Evolutionary conservation across 2,888 invertebrate genomes (phyloP).

Genomic region (Xylota sylvarum): DNA sequence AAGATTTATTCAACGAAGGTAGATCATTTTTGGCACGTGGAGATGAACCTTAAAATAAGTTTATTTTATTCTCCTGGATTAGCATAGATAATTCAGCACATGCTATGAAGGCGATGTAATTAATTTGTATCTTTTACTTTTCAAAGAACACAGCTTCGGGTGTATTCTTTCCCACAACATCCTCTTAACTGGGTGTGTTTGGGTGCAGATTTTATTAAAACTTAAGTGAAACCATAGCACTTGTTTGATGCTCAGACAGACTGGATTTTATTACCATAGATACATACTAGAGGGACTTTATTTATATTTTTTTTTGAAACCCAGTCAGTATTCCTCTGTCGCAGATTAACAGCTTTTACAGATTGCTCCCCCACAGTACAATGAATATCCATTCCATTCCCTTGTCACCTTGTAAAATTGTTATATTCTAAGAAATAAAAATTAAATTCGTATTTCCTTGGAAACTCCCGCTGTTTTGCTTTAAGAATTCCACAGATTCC

Average conservation of each 20-base stretch:
- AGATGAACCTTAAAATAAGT: neutral
- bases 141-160: neutral
- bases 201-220: too few relatives aligned
- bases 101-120: neutral
- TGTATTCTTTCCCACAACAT: too few relatives aligned
- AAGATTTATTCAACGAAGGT: neutral
- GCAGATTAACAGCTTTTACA: neutral
- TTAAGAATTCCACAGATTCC: constrained; percentile 6
- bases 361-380: neutral
- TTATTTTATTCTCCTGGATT: constrained; percentile 2
- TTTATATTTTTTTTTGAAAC: too few relatives aligned
- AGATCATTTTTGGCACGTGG: neutral
- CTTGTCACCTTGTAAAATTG: neutral
- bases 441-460: constrained; percentile 9
- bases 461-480: constrained; percentile 7
- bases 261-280: too few relatives aligned
- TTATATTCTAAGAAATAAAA: neutral
- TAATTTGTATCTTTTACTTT: neutral
- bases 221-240: too few relatives aligned
- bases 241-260: too few relatives aligned
- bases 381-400: neutral
- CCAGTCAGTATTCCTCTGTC: too few relatives aligned
- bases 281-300: too few relatives aligned
- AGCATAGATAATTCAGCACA: neutral
- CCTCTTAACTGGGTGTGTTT: too few relatives aligned